Conservation (phyloP, 2,113 vertebrate species). For the Petromus typicus region DNA sequence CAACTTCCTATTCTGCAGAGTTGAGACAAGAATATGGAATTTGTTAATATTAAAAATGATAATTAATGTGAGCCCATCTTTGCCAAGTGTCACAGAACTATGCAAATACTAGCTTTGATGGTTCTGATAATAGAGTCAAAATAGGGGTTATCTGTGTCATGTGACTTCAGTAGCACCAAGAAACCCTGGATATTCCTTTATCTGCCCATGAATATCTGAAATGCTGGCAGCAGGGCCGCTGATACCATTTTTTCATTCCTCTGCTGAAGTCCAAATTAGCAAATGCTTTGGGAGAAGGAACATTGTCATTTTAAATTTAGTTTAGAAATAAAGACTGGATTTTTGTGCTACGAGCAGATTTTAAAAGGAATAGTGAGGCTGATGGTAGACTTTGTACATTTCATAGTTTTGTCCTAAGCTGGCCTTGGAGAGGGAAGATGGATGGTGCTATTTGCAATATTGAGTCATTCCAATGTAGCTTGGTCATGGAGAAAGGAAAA, state of each 20-base stretch:
- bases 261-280: neutral
- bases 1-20: constrained; percentile 12
- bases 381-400: neutral
- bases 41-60: neutral
- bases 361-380: neutral
- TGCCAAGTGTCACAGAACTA: neutral
- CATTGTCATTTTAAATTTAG: neutral
- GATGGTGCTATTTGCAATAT: constrained; percentile 37
- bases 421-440: constrained; percentile 41
- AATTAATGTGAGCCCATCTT: neutral
- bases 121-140: neutral
- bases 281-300: neutral
- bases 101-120: neutral
- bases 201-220: neutral
- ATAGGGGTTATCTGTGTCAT: neutral
- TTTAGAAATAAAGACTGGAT: neutral
- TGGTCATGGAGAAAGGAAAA: constrained; percentile 60
- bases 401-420: neutral
- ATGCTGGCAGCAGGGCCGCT: neutral
- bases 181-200: neutral
- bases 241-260: neutral
- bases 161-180: neutral
- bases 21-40: neutral
- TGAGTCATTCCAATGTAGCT: constrained; percentile 28
- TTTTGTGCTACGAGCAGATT: neutral